Evolutionary conservation across 2,888 invertebrate genomes (phyloP).

Genomic region (Leptogaster cylindrica): DNA sequence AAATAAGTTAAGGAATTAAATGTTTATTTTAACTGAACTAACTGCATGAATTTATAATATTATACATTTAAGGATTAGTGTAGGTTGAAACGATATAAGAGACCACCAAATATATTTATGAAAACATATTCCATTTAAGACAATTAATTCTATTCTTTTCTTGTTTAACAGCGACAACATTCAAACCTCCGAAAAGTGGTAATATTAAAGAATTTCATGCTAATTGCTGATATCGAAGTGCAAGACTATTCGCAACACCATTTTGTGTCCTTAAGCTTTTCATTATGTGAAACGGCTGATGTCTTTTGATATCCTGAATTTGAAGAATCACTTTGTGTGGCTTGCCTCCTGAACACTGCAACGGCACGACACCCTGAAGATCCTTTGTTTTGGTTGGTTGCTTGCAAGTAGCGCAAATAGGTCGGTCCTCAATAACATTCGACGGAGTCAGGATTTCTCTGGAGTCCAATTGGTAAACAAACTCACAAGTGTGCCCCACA

Average conservation of each 20-base stretch:
- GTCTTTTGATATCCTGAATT: neutral
- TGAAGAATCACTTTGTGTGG: conserved; percentile 23
- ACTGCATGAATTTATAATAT: no score
- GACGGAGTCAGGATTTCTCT: neutral
- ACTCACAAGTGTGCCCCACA: conserved; percentile 19
- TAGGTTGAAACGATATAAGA: no score
- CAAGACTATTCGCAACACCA: conserved; percentile 36
- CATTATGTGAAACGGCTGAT: no score
- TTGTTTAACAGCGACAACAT: no score
- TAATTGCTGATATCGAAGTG: conserved; percentile 55
- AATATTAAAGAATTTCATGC: no score
- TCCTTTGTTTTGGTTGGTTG: neutral
- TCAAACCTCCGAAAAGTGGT: no score
- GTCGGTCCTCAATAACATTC: neutral
- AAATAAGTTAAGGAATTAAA: no score
- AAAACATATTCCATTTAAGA: no score
- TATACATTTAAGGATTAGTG: no score
- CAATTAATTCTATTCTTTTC: no score
- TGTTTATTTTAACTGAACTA: no score
- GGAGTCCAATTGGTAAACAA: conserved; percentile 15
- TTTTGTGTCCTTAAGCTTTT: neutral
- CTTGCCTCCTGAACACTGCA: neutral
- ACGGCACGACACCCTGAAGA: neutral
- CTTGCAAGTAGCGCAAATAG: conserved; percentile 7
- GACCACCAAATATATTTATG: no score